phyloP scores from a whole-genome alignment of 2,113 vertebrate species.

The Mungos mungo region DNA sequence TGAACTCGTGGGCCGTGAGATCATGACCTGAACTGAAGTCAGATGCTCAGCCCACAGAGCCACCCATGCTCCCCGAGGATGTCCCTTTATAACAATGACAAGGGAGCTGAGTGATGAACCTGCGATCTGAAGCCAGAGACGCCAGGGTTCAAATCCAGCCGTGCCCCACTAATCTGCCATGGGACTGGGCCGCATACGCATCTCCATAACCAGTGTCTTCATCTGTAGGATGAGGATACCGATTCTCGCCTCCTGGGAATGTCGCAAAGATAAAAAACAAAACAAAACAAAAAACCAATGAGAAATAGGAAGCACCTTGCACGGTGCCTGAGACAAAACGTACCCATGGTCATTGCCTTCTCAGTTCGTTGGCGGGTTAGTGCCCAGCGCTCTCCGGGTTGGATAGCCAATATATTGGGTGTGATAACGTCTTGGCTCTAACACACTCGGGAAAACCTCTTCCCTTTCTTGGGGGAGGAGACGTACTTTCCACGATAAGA shows the following conservation, averaged over 20 bases:
- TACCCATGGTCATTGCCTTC: accelerated
- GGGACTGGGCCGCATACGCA: background rate
- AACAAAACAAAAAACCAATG: background rate
- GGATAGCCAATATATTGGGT: accelerated
- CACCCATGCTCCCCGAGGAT: background rate
- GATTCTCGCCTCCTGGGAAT: background rate
- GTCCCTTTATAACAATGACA: background rate
- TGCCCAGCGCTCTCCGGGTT: background rate
- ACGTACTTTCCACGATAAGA: background rate
- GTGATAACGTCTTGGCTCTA: background rate
- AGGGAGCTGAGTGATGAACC: background rate
- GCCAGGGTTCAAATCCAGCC: background rate
- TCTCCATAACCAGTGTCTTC: background rate
- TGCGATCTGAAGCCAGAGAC: background rate
- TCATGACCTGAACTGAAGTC: no score
- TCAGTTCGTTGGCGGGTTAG: accelerated
- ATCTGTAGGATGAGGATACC: background rate
- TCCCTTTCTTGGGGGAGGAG: background rate
- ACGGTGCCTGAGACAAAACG: background rate
- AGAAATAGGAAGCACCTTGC: background rate
- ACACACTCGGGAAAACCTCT: background rate
- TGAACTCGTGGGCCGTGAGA: no score
- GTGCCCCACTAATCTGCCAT: background rate
- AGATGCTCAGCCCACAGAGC: no score
- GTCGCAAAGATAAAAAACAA: background rate